Percentiles rank a stretch among this genome's conserved stretches.
Evolutionary conservation across 2,113 vertebrate species (phyloP).

Genomic region (Porphyrio hochstetteri): DNA sequence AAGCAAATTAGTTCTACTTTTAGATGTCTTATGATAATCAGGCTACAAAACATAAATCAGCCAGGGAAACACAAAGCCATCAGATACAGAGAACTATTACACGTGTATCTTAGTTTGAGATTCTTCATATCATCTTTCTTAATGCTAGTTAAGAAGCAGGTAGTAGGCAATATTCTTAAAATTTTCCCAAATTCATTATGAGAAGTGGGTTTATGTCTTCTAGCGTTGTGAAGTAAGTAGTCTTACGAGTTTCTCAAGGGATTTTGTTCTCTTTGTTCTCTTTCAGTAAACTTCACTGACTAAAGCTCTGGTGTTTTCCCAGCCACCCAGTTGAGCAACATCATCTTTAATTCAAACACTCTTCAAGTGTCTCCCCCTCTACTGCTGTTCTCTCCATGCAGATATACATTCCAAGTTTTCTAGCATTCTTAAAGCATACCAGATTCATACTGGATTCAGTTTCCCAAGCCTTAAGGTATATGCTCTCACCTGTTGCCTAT

Average conservation of each 20-base stretch:
- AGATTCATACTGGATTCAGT: neutral
- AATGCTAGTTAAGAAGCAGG: neutral
- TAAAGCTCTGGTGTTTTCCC: neutral
- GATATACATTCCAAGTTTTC: neutral
- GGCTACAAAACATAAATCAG: neutral
- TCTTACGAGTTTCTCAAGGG: neutral
- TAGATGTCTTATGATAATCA: neutral
- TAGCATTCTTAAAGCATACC: neutral
- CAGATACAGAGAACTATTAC: neutral
- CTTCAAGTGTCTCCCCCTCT: neutral
- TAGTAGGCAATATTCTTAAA: neutral
- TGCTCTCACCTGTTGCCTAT: slow-evolving; percentile 92
- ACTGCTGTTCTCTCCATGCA: neutral
- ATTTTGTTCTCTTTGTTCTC: neutral
- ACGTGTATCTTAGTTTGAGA: neutral
- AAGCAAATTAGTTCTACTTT: neutral
- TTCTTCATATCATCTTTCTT: neutral
- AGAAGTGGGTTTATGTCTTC: neutral
- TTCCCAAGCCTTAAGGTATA: neutral
- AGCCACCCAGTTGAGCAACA: rapidly evolving
- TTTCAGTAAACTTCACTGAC: neutral
- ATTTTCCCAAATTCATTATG: neutral
- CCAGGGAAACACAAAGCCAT: neutral
- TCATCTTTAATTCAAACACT: neutral
- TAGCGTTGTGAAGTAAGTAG: neutral